A percentile compares a stretch with the other conserved stretches of the same genome.
Conservation (phyloP, 1,140 invertebrate species). For the Bombus affinis region DNA sequence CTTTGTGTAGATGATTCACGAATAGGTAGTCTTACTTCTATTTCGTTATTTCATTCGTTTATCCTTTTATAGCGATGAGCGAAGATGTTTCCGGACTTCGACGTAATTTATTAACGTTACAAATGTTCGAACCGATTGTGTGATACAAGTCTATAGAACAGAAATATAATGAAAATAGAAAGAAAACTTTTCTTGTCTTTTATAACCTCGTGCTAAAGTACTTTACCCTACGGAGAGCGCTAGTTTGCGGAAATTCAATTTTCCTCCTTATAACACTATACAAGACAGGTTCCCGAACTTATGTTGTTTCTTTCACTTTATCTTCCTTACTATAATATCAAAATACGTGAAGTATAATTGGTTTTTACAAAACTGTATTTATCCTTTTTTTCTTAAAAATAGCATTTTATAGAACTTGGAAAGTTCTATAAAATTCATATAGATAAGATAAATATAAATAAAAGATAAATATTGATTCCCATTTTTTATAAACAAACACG, state of each 20-base stretch:
- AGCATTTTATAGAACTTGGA: too few relatives aligned
- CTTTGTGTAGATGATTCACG: not conserved
- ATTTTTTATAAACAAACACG: not conserved
- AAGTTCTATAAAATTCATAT: too few relatives aligned
- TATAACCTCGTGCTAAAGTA: not conserved
- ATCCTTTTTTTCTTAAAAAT: too few relatives aligned
- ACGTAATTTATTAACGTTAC: too few relatives aligned
- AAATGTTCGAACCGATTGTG: not conserved
- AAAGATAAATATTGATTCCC: not conserved
- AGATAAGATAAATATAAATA: too few relatives aligned
- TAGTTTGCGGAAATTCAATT: slow-evolving; percentile 6
- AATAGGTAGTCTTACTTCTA: too few relatives aligned
- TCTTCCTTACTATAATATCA: not conserved
- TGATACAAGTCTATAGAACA: not conserved
- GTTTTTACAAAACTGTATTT: not conserved
- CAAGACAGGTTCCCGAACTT: not conserved
- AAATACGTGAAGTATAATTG: not conserved
- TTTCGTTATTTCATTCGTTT: too few relatives aligned
- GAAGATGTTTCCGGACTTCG: too few relatives aligned
- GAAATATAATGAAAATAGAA: not conserved
- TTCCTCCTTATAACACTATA: not conserved
- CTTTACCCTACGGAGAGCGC: not conserved
- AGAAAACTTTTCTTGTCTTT: not conserved
- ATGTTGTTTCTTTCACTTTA: not conserved
- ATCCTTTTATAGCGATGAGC: too few relatives aligned